Conservation (phyloP, 2,888 invertebrate species). For the Gibbula magus region DNA sequence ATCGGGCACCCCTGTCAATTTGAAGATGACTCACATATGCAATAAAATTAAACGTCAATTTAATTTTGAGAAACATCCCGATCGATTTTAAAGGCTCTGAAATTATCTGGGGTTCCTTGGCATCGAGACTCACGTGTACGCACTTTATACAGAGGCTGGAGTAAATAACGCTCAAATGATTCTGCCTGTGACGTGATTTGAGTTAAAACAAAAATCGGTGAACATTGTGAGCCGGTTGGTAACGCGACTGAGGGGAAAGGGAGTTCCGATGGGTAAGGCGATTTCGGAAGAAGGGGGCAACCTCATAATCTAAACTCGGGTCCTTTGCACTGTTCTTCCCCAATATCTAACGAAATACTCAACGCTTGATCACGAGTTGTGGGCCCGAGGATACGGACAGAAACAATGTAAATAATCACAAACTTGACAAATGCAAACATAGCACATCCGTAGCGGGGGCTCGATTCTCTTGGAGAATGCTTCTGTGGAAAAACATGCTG, state of each 20-base stretch:
- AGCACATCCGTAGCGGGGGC: neutral
- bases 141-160: neutral
- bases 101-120: neutral
- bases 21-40: conserved; percentile 19
- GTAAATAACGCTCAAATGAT: conserved; percentile 5
- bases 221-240: neutral
- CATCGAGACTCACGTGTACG: neutral
- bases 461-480: conserved; percentile 19
- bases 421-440: conserved; percentile 20
- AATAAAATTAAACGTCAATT: conserved; percentile 25
- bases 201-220: conserved; percentile 14
- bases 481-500: neutral
- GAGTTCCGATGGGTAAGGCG: neutral
- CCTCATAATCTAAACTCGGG: neutral
- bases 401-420: conserved; percentile 25
- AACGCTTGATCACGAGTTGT: neutral
- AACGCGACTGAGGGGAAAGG: neutral
- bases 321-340: neutral
- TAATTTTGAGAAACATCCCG: conserved; percentile 10
- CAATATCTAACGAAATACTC: neutral
- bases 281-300: neutral
- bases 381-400: neutral
- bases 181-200: conserved; percentile 1
- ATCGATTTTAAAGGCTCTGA: conserved; percentile 13
- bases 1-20: conserved; percentile 6